Evolutionary conservation across 2,888 invertebrate species (phyloP).

Genomic region (Chrysotoxum bicinctum): DNA sequence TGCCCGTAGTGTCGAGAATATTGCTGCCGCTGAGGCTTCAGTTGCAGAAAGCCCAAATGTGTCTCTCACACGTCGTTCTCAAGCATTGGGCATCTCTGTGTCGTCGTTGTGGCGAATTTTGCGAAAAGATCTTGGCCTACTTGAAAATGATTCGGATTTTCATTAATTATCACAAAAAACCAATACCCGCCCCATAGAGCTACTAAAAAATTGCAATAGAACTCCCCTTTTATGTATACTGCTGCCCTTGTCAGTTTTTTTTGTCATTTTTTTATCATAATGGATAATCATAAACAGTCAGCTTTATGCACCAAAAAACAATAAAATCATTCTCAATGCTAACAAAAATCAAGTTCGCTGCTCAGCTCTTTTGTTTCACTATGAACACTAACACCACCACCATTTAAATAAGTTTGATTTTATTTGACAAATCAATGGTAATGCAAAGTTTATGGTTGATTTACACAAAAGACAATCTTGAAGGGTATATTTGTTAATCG

Average conservation of each 20-base stretch:
- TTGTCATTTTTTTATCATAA: background rate
- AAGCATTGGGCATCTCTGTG: too few species aligned
- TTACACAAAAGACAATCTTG: slow-evolving; percentile 19
- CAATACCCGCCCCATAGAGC: too few species aligned
- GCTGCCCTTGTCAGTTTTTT: background rate
- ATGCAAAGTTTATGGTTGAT: slow-evolving; percentile 36
- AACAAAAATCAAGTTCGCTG: slow-evolving; percentile 39
- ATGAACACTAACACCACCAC: background rate
- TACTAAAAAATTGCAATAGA: background rate
- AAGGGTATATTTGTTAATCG: slow-evolving; percentile 59
- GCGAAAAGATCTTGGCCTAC: too few species aligned
- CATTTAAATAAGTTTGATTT: background rate
- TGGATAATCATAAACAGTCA: background rate
- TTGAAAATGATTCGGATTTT: too few species aligned
- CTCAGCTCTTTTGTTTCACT: slow-evolving; percentile 49
- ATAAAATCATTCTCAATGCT: background rate
- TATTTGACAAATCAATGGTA: slow-evolving; percentile 58
- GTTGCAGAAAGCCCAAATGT: too few species aligned
- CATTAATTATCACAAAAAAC: too few species aligned
- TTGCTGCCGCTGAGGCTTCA: too few species aligned
- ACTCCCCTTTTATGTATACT: background rate
- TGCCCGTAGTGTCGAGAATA: too few species aligned
- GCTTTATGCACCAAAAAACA: background rate
- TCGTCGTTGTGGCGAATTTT: too few species aligned
- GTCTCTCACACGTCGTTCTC: too few species aligned